Conservation (phyloP, 2,797 vertebrate genomes). For the Hybognathus amarus region DNA sequence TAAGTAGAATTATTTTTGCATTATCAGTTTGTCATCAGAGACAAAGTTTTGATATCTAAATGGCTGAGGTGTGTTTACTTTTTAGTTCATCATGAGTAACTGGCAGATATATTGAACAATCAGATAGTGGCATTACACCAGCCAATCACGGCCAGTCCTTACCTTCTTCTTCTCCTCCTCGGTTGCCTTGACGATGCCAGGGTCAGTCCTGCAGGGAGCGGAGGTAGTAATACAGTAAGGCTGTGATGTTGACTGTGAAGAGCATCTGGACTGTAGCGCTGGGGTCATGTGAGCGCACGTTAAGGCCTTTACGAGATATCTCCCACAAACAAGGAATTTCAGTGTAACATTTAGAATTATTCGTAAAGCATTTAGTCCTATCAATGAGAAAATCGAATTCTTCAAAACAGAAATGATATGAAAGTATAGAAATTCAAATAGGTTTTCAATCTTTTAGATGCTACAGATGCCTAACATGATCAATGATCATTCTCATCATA, state of each 20-base stretch:
- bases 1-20: too few species aligned
- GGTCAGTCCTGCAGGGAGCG: conserved; percentile 88
- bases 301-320: conserved; percentile 56
- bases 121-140: background rate
- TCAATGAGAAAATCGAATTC: too few species aligned
- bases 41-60: background rate
- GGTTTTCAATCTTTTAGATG: too few species aligned
- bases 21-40: too few species aligned
- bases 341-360: background rate
- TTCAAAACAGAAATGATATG: background rate
- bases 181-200: conserved; percentile 85
- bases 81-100: background rate
- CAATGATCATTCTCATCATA: background rate
- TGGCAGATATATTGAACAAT: background rate
- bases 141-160: conserved; percentile 1
- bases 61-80: too few species aligned
- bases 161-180: conserved; percentile 94
- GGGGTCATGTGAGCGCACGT: conserved; percentile 75
- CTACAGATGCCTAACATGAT: too few species aligned
- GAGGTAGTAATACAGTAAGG: conserved; percentile 89
- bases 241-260: conserved; percentile 78
- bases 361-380: too few species aligned
- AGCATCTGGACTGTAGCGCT: conserved; percentile 75
- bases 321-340: background rate
- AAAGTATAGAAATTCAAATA: too few species aligned